Percentiles rank a stretch among this genome's conserved stretches.
Evolutionary conservation across 2,888 invertebrate species (phyloP).

Genomic region (Eledona agricola): DNA sequence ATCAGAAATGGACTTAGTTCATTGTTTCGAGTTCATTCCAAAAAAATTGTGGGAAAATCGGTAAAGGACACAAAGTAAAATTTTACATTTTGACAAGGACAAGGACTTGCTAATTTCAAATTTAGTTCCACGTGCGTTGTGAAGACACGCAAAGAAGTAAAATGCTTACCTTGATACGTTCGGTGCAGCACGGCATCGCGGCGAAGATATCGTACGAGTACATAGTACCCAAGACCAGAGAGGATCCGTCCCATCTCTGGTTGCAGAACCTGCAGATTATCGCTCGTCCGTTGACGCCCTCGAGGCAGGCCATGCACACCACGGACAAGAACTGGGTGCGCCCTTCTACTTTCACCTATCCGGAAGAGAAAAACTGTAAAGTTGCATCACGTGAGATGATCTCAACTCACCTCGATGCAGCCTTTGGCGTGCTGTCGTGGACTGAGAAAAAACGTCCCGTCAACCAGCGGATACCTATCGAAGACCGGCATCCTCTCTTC

Average conservation of each 20-base stretch:
- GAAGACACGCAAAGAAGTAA: neutral
- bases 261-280: slow-evolving; percentile 87
- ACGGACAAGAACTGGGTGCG: slow-evolving; percentile 90
- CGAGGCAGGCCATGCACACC: slow-evolving; percentile 94
- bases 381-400: slow-evolving; percentile 1
- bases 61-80: no score
- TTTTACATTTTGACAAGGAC: no score
- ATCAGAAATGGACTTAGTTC: no score
- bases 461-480: slow-evolving; percentile 96
- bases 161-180: slow-evolving; percentile 81
- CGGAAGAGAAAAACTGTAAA: slow-evolving; percentile 6
- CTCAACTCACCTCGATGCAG: slow-evolving; percentile 80
- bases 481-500: slow-evolving; percentile 90
- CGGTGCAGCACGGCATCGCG: slow-evolving; percentile 94
- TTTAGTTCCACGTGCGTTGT: neutral
- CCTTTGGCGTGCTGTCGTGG: slow-evolving; percentile 89
- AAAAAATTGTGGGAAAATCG: no score
- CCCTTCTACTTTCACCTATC: slow-evolving; percentile 91
- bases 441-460: slow-evolving; percentile 97
- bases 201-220: slow-evolving; percentile 99
- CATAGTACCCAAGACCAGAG: slow-evolving; percentile 95
- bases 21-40: no score
- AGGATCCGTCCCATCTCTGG: slow-evolving; percentile 91
- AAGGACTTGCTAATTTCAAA: slow-evolving; percentile 1
- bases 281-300: slow-evolving; percentile 79